Evolutionary conservation across 2,797 vertebrate species (phyloP).

Genomic region (Hydrocynus forskahlii): DNA sequence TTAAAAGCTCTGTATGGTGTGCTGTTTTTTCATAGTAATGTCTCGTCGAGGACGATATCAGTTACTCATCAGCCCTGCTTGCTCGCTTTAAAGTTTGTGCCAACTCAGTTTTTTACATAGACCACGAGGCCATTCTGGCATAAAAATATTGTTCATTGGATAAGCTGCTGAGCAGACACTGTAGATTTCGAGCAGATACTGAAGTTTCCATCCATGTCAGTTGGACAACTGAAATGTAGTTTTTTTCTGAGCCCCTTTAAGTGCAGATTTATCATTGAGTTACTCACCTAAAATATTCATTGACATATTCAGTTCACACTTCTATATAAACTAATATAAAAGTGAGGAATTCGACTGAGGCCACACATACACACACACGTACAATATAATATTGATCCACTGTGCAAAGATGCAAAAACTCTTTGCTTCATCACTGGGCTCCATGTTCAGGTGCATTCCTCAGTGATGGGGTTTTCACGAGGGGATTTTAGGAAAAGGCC

Average conservation of each 20-base stretch:
- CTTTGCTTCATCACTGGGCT: conserved; percentile 1
- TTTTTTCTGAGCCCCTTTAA: neutral
- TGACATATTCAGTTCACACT: neutral
- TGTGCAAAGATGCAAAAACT: neutral
- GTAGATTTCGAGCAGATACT: neutral
- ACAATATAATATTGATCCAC: neutral
- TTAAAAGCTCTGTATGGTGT: neutral
- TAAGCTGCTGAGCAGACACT: conserved; percentile 4
- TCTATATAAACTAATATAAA: neutral
- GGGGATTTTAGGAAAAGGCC: conserved; percentile 39
- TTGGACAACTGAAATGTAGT: neutral
- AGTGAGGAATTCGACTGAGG: neutral
- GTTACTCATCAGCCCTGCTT: neutral
- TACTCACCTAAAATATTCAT: neutral
- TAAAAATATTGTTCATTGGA: neutral
- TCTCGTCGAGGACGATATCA: neutral
- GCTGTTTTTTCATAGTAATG: neutral
- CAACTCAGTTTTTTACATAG: neutral
- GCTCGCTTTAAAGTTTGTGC: conserved; percentile 8
- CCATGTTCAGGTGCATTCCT: conserved; percentile 33
- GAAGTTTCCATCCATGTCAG: neutral
- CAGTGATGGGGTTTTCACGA: conserved; percentile 13
- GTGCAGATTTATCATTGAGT: neutral
- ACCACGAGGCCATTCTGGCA: neutral
- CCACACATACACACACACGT: neutral